phyloP scores from a whole-genome alignment of 2,113 vertebrate genomes.

The Apaloderma vittatum region DNA sequence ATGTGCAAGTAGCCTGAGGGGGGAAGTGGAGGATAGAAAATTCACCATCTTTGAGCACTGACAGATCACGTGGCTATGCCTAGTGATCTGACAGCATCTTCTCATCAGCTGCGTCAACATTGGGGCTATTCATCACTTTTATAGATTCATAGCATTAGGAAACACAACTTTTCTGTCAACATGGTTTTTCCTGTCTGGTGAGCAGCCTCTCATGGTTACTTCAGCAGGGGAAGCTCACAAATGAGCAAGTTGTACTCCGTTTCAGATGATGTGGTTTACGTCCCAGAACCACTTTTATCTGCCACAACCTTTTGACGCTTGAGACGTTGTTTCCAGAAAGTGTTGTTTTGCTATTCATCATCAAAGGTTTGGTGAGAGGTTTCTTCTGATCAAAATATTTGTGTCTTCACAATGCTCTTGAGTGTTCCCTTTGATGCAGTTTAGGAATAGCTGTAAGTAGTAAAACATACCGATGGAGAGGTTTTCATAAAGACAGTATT shows the following conservation, averaged over 20 bases:
- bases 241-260: neutral
- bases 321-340: neutral
- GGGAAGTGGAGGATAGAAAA: slow-evolving; percentile 2
- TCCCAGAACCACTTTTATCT: neutral
- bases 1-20: slow-evolving; percentile 11
- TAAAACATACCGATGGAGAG: neutral
- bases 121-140: slow-evolving; percentile 39
- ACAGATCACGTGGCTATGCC: slow-evolving; percentile 22
- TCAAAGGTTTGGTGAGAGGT: neutral
- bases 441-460: neutral
- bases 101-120: neutral
- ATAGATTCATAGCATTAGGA: neutral
- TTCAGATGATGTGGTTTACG: slow-evolving; percentile 12
- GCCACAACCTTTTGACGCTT: neutral
- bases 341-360: neutral
- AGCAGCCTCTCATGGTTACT: neutral
- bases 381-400: neutral
- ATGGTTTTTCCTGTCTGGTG: neutral
- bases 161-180: slow-evolving; percentile 36
- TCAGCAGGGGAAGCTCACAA: neutral
- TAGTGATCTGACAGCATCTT: slow-evolving; percentile 46
- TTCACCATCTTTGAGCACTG: neutral
- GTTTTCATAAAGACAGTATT: neutral
- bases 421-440: neutral
- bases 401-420: neutral